A percentile compares a stretch with the other conserved stretches of the same genome.
Evolutionary conservation across 2,888 invertebrate genomes (phyloP).

Genomic region (Catonia carolina): DNA sequence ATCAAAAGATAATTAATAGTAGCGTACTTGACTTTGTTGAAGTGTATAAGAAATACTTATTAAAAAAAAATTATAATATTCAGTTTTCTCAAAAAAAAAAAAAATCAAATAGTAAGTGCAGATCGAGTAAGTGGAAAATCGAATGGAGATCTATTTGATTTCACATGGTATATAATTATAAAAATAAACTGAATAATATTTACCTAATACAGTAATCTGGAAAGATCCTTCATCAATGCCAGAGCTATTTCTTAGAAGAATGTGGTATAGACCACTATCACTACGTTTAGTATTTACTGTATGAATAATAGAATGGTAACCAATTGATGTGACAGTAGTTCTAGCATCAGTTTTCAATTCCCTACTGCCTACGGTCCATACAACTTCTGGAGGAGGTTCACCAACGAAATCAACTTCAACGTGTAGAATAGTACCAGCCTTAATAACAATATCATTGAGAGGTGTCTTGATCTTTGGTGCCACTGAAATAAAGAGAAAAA

Average conservation of each 20-base stretch:
- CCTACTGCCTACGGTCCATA: constrained; percentile 73
- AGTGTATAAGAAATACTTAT: too few species aligned
- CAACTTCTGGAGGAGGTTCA: constrained; percentile 85
- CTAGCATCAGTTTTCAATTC: constrained; percentile 69
- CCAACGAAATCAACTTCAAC: constrained; percentile 87
- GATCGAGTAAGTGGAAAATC: too few species aligned
- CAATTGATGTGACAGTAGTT: constrained; percentile 82
- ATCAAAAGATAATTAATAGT: too few species aligned
- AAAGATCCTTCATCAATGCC: constrained; percentile 91
- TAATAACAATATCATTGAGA: constrained; percentile 81
- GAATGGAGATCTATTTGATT: too few species aligned
- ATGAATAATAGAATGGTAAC: constrained; percentile 85
- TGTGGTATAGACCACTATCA: constrained; percentile 85
- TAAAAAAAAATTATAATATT: too few species aligned
- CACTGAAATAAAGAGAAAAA: constrained; percentile 47
- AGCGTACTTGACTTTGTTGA: too few species aligned
- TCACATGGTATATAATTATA: too few species aligned
- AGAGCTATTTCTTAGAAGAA: constrained; percentile 83
- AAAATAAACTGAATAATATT: constrained; percentile 25
- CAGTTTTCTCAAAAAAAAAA: too few species aligned
- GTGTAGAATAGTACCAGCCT: constrained; percentile 87
- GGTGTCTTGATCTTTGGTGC: constrained; percentile 93
- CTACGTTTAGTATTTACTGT: constrained; percentile 87
- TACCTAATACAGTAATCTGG: constrained; percentile 75
- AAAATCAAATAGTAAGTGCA: too few species aligned